Base-by-base conservation (phyloP, 2,797 vertebrate genomes). In the Buceros bicornis region DNA sequence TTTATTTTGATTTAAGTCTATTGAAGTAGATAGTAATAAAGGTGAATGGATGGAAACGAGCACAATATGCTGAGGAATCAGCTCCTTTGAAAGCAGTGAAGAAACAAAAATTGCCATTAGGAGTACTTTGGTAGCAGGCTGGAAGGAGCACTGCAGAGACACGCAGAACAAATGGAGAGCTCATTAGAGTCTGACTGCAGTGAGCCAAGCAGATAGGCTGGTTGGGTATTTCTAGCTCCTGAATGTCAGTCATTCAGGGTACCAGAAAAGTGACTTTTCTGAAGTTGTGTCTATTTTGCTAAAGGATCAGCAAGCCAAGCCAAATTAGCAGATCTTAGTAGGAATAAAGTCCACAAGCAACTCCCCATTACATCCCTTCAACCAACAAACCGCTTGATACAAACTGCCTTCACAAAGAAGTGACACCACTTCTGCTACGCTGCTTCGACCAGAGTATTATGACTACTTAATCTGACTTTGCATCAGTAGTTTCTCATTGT, bases 1-100 rank as follows among this genome's bases (percentile, higher is more conserved):
- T 93, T 96, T 89, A 71, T 71, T 96, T 96, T 87, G 50, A 37
- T 84, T 95, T 70, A 82, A 89, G 45, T 56, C 83, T 80, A 47
- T 21, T 83, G 42, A 87, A 94, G 50, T 19, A 89, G 57, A 43
- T 50, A 28, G 29, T 71, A 61, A 51, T 76, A 80, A 84, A 89
- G 26, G 62, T 19, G 66, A 93, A 70, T 33, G 73, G 58, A 70
- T 89, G 71, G 54, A 93, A 95, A 92, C 0, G 0, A 35, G 33
- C 3, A 1, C 25, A 82, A 47, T 67, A 61, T 0, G 2, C 64
- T 87, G 78, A 92, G 91, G 82, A 89, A 93, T 72, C 47, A 87
- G 47, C 57, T 85, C 57, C 37, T 96, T 82, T 91, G 42, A 87
- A 90, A 95, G 88, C 47, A 76, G 35, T 18, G 54, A 87, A 87